phyloP scores from a whole-genome alignment of 1,140 invertebrate genomes.

The Bombus polaris region DNA sequence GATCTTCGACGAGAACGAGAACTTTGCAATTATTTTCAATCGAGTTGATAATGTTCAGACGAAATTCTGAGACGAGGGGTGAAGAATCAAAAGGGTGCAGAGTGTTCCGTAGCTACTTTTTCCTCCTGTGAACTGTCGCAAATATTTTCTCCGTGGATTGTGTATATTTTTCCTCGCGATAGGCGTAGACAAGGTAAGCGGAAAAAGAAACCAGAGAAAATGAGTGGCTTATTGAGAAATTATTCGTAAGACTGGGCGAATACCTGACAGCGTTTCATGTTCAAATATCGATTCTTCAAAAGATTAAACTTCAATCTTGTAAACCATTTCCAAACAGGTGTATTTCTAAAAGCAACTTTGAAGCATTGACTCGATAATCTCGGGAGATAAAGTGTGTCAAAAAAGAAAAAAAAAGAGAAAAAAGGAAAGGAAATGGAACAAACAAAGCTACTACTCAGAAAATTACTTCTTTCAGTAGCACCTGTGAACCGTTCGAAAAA shows the following conservation, averaged over 20 bases:
- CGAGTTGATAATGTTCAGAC: not conserved
- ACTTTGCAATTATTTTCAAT: conserved; percentile 28
- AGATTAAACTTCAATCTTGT: too few relatives aligned
- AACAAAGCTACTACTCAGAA: not conserved
- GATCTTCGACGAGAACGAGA: not conserved
- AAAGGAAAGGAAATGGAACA: not conserved
- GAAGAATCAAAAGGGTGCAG: conserved; percentile 10
- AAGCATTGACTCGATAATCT: too few relatives aligned
- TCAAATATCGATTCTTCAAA: not conserved
- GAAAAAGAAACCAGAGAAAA: too few relatives aligned
- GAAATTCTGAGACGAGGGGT: conserved; percentile 17
- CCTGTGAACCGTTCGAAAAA: not conserved
- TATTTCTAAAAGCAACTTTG: too few relatives aligned
- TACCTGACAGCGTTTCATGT: fast-evolving
- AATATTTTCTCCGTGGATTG: conserved; percentile 20
- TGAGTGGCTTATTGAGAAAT: not conserved
- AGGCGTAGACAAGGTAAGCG: too few relatives aligned
- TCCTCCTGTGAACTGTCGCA: conserved; percentile 18
- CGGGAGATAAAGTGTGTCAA: too few relatives aligned
- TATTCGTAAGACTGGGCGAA: not conserved
- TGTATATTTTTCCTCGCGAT: not conserved
- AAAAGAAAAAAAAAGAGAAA: too few relatives aligned
- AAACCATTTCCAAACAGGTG: too few relatives aligned
- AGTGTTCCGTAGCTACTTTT: not conserved
- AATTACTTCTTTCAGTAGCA: not conserved